phyloP scores from a whole-genome alignment of 1,140 invertebrate genomes.

The Papilio helenus region DNA sequence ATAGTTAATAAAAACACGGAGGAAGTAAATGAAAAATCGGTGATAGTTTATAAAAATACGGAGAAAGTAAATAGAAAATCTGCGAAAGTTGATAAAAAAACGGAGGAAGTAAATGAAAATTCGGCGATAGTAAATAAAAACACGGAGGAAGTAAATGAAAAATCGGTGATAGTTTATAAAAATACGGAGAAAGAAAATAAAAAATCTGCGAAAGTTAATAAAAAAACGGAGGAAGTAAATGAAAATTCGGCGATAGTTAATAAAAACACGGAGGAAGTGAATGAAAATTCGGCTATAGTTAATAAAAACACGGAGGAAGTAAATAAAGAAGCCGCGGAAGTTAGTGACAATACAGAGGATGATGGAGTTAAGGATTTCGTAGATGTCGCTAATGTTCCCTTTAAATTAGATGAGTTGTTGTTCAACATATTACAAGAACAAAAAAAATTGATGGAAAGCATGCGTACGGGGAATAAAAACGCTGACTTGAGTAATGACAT shows the following conservation, averaged over 20 bases:
- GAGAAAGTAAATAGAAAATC: neutral
- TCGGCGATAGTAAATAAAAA: too few species aligned
- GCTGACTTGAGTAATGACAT: constrained; percentile 5
- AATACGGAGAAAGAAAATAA: too few species aligned
- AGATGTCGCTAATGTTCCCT: constrained; percentile 10
- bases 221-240: too few species aligned
- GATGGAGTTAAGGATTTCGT: neutral
- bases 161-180: too few species aligned
- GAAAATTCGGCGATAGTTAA: too few species aligned
- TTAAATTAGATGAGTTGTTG: constrained; percentile 28
- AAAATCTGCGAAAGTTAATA: too few species aligned
- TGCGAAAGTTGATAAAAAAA: neutral
- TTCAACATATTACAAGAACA: constrained; percentile 15
- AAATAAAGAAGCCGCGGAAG: neutral
- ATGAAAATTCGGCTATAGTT: too few species aligned
- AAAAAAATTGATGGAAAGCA: constrained; percentile 32
- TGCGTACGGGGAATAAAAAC: neutral
- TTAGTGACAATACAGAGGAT: neutral
- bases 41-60: neutral
- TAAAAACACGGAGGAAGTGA: too few species aligned
- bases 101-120: neutral
- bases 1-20: too few species aligned
- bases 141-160: too few species aligned
- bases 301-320: neutral
- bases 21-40: too few species aligned